phyloP scores from a whole-genome alignment of 2,888 invertebrate genomes.

The Gryllus longicercus region DNA sequence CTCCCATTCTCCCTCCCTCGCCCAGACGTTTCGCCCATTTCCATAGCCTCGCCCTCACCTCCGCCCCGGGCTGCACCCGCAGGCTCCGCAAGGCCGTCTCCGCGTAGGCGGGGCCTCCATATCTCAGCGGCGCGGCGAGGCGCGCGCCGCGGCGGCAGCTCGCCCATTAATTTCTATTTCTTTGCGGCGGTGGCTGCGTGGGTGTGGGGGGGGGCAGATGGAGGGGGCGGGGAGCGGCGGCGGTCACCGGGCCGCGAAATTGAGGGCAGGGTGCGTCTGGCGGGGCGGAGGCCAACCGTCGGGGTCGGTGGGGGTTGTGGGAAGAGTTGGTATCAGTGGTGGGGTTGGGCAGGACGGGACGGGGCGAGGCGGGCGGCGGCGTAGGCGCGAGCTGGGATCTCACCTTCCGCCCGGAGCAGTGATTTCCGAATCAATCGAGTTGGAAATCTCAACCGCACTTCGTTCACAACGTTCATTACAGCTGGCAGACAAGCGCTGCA shows the following conservation, averaged over 20 bases:
- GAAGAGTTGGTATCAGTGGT: background rate
- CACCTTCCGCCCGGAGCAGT: background rate
- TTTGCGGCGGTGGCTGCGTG: background rate
- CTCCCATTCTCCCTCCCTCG: no score
- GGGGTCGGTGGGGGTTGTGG: background rate
- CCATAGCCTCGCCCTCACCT: no score
- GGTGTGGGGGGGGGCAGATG: background rate
- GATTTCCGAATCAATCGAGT: no score
- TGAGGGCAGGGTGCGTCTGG: background rate
- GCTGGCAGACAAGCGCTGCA: no score
- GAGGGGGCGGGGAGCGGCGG: background rate
- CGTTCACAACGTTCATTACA: no score
- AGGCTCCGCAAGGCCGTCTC: no score
- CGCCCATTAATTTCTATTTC: conserved; percentile 7
- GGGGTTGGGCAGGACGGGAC: background rate
- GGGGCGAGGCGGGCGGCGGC: background rate
- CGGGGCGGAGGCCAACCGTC: background rate
- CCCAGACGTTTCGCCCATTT: no score
- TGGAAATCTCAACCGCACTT: no score
- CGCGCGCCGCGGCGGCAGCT: background rate
- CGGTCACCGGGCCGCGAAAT: conserved; percentile 17
- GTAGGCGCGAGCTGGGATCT: background rate
- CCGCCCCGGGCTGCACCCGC: no score
- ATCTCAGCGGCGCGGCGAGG: no score
- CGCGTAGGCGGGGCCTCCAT: no score